A percentile compares a stretch with the other conserved stretches of the same genome.
Evolutionary conservation across 2,797 vertebrate genomes (phyloP).

Genomic region (Lepus oiostolus): DNA sequence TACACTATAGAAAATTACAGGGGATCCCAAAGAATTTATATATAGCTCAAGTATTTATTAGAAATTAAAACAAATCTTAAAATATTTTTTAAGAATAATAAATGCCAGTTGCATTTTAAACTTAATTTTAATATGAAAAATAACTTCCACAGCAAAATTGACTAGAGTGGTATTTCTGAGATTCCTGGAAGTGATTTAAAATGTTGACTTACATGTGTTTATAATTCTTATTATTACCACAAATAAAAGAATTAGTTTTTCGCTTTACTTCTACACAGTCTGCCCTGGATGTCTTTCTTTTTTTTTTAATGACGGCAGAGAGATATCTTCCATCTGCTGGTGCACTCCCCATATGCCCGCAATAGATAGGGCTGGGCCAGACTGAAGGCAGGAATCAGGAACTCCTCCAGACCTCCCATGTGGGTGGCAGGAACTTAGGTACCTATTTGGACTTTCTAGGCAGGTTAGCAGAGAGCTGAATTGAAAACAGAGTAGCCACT

Average conservation of each 20-base stretch:
- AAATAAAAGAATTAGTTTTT: slow-evolving; percentile 21
- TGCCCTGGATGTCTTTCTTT: not conserved
- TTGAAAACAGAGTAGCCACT: too few relatives aligned
- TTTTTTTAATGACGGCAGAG: too few relatives aligned
- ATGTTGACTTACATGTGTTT: not conserved
- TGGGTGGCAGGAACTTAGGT: too few relatives aligned
- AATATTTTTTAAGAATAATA: not conserved
- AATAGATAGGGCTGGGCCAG: too few relatives aligned
- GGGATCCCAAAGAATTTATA: not conserved
- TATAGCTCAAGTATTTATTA: too few relatives aligned
- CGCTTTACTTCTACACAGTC: not conserved
- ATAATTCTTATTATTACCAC: not conserved
- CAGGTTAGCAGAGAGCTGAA: too few relatives aligned
- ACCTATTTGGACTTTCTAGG: too few relatives aligned
- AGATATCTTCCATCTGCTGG: too few relatives aligned
- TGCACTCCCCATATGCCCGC: too few relatives aligned
- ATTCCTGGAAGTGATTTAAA: not conserved
- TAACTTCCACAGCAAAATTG: not conserved
- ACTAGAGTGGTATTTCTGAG: not conserved
- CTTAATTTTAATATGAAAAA: slow-evolving; percentile 4
- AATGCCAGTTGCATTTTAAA: not conserved
- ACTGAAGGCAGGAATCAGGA: too few relatives aligned
- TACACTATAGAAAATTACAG: not conserved
- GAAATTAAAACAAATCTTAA: not conserved
- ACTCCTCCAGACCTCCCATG: too few relatives aligned